These are phyloP conservation scores for Perca flavescens DNA, from an alignment of 2,113 vertebrate species.

Conservation along the genomic window DNA sequence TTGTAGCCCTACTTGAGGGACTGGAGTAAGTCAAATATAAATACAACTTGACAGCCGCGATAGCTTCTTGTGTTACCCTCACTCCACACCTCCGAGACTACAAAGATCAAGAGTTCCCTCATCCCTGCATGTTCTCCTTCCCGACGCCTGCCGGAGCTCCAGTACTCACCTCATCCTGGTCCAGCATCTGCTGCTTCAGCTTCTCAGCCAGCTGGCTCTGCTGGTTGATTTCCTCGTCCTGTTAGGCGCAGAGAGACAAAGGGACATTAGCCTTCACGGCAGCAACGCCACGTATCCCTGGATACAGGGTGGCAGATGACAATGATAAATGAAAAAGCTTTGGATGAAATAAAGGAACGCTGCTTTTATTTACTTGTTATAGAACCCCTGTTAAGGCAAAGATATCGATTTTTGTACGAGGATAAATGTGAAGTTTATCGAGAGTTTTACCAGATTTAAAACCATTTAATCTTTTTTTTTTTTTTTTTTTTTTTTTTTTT, in stretches of 20 bases:
- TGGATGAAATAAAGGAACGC: background rate
- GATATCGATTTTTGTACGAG: background rate
- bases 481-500: background rate
- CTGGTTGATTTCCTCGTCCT: slow-evolving; percentile 99
- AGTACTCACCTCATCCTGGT: slow-evolving; percentile 93
- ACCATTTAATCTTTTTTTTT: background rate
- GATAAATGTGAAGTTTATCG: background rate
- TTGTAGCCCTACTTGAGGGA: background rate
- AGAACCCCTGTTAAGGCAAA: background rate
- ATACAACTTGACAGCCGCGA: background rate
- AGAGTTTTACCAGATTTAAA: no score
- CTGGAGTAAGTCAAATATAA: background rate
- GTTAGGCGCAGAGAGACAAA: slow-evolving; percentile 9
- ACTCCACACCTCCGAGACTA: background rate
- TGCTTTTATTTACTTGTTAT: background rate
- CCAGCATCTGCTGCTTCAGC: slow-evolving; percentile 96
- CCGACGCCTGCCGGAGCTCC: slow-evolving; percentile 12
- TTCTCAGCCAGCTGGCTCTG: slow-evolving; percentile 97
- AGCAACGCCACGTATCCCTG: background rate
- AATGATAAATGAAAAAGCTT: background rate
- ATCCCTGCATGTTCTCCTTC: slow-evolving; percentile 1
- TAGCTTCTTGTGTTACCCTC: rapidly evolving
- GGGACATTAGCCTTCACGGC: slow-evolving; percentile 5
- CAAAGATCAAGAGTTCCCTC: background rate
- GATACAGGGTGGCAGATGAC: background rate